These are phyloP conservation scores for Ypsolopha scabrella DNA, from an alignment of 2,888 invertebrate species.

Conservation along the genomic window DNA sequence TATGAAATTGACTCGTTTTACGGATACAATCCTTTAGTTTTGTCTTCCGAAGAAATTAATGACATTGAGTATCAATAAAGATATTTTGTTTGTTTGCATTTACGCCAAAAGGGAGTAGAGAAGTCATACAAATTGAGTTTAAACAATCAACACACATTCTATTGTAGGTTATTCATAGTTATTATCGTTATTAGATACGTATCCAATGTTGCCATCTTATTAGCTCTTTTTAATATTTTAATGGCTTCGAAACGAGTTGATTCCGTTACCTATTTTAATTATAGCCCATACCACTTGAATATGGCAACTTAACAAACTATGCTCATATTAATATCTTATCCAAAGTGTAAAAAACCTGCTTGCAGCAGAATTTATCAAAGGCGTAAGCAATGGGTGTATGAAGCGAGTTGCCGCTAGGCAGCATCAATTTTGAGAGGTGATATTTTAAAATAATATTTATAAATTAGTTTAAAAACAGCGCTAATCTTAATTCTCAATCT, in stretches of 20 bases:
- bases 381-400: background rate
- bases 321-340: no score
- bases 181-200: no score
- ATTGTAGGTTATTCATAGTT: no score
- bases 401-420: constrained; percentile 24
- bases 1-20: constrained; percentile 4
- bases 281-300: no score
- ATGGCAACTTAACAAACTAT: no score
- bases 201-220: no score
- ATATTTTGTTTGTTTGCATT: constrained; percentile 3
- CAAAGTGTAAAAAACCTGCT: no score
- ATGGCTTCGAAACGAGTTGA: no score
- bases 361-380: no score
- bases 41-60: constrained; percentile 12
- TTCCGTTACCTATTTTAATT: no score
- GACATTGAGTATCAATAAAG: constrained; percentile 2
- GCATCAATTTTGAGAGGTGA: constrained; percentile 43
- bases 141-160: no score
- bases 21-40: constrained; percentile 5
- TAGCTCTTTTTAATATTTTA: no score
- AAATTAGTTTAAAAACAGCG: constrained; percentile 18
- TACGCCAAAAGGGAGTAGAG: background rate
- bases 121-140: background rate
- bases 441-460: constrained; percentile 38
- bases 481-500: constrained; percentile 22